Conservation (phyloP, 2,888 invertebrate species). For the Selenia dentaria region DNA sequence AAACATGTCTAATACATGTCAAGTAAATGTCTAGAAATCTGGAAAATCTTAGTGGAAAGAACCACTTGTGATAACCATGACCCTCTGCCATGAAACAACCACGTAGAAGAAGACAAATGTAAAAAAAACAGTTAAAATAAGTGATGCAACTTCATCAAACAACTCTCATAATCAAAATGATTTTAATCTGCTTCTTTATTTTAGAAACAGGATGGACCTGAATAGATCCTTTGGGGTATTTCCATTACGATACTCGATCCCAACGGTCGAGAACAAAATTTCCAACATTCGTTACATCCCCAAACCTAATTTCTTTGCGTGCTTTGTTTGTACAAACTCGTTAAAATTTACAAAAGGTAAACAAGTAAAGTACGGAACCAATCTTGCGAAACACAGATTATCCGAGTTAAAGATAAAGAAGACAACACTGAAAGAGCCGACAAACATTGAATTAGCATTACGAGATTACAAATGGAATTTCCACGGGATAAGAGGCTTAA, state of each 20-base stretch:
- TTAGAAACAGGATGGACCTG: not conserved
- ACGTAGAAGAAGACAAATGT: too few relatives aligned
- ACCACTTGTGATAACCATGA: too few relatives aligned
- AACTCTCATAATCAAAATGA: constrained; percentile 1
- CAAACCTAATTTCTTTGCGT: constrained; percentile 47
- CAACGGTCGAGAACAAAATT: constrained; percentile 22
- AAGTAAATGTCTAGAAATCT: too few relatives aligned
- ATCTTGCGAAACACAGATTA: constrained; percentile 63
- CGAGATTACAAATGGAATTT: constrained; percentile 53
- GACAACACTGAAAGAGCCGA: constrained; percentile 50
- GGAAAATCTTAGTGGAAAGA: too few relatives aligned
- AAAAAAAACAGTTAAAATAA: too few relatives aligned
- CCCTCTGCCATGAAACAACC: too few relatives aligned
- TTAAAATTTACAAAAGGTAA: constrained; percentile 63
- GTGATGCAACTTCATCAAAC: not conserved
- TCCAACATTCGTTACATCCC: constrained; percentile 40
- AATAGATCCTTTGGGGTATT: constrained; percentile 7
- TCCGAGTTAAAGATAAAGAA: constrained; percentile 56
- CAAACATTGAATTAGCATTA: constrained; percentile 70
- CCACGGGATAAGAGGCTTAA: constrained; percentile 41
- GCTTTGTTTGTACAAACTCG: constrained; percentile 58
- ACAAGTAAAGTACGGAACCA: constrained; percentile 54
- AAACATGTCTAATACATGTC: too few relatives aligned
- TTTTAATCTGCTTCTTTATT: constrained; percentile 3
- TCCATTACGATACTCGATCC: constrained; percentile 25